These are phyloP conservation scores for Palaemon carinicauda DNA, from an alignment of 1,140 invertebrate genomes.

Conservation along the genomic window DNA sequence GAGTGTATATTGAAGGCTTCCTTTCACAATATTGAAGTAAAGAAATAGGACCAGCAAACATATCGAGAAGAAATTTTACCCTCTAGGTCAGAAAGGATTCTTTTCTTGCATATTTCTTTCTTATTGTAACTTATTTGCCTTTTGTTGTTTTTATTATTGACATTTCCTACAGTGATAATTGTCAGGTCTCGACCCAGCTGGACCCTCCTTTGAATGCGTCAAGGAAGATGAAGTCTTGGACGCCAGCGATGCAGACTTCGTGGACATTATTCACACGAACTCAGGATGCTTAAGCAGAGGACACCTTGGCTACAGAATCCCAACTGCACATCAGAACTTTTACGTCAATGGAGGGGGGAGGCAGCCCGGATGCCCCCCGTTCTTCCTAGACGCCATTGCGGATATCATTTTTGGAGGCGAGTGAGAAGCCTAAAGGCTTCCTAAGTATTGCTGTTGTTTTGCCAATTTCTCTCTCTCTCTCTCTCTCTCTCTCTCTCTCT, in stretches of 20 bases:
- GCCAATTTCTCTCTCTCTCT: too few relatives aligned
- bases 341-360: constrained; percentile 87
- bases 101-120: too few relatives aligned
- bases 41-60: too few relatives aligned
- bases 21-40: too few relatives aligned
- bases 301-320: constrained; percentile 79
- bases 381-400: neutral
- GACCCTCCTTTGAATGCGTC: constrained; percentile 77
- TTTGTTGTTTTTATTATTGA: neutral
- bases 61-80: too few relatives aligned
- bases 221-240: constrained; percentile 65
- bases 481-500: too few relatives aligned
- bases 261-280: constrained; percentile 62
- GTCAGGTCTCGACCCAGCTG: constrained; percentile 76
- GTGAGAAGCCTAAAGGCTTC: too few relatives aligned
- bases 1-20: too few relatives aligned
- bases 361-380: constrained; percentile 80
- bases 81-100: too few relatives aligned
- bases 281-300: constrained; percentile 78
- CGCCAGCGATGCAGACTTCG: constrained; percentile 61
- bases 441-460: too few relatives aligned
- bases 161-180: neutral
- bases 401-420: neutral
- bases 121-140: too few relatives aligned
- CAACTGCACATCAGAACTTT: constrained; percentile 85